phyloP scores from a whole-genome alignment of 64 coral and sea anemone species.

The Actinia tenebrosa region DNA sequence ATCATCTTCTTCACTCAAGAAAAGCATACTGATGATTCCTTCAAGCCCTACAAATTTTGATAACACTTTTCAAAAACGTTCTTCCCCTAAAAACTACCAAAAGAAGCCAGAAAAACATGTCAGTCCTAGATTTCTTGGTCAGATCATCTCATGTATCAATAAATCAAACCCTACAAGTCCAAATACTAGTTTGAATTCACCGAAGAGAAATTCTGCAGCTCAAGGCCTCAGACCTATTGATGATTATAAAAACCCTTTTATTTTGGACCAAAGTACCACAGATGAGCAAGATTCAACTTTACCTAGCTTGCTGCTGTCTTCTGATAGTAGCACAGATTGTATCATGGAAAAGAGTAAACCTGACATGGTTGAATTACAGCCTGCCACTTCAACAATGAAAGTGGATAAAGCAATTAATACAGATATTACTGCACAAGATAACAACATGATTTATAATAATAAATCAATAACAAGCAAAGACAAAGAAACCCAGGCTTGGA shows the following conservation, averaged over 20 bases:
- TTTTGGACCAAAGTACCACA: neutral
- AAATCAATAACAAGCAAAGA: neutral
- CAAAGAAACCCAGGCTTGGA: neutral
- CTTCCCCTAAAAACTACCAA: neutral
- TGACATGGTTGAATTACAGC: neutral
- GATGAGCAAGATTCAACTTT: conserved; percentile 11
- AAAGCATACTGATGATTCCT: neutral
- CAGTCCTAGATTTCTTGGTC: conserved; percentile 21
- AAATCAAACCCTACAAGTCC: neutral
- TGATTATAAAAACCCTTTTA: conserved; percentile 11
- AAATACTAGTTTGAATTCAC: neutral
- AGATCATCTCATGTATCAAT: conserved; percentile 5
- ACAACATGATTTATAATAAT: neutral
- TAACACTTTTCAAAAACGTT: neutral
- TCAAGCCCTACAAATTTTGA: neutral
- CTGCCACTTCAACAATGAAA: neutral
- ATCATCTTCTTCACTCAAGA: neutral
- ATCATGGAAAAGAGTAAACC: neutral
- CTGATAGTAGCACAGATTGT: neutral
- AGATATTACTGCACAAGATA: neutral
- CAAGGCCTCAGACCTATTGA: neutral
- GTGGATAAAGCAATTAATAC: conserved; percentile 15
- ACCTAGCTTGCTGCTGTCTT: neutral
- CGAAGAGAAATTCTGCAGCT: neutral
- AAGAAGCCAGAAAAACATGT: neutral